Base-by-base conservation (phyloP, 2,888 invertebrate genomes). In the Euspilapteryx auroguttella region DNA sequence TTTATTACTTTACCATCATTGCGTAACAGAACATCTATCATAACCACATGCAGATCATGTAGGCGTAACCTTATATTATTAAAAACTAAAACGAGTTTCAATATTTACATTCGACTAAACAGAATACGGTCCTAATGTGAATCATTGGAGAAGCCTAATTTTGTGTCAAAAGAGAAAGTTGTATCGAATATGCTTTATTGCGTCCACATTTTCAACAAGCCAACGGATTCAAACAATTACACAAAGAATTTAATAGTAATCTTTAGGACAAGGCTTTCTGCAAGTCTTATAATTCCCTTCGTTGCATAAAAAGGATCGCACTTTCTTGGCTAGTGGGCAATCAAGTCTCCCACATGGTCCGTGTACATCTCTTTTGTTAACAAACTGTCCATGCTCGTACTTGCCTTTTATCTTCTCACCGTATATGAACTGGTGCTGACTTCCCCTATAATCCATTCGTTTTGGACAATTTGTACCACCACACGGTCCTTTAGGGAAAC, bases 401-500 rank as follows among this genome's bases (percentile, higher is more conserved):
- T 69, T 71, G 0, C 65, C 64, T 44, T 68, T 71, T 0, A 55
- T 30, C 8, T 37, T 50, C 36, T 73, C 65, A 7, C 75, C 75
- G 20, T 44, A 55, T 24, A 75, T 68, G 25, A 75, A 75, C 27
- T 65, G 63, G 36, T 75, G 73, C 30, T 75, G 68, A 34, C 66
- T 68, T 2, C 71, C 71, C 37, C 71, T 51, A 28, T 50, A 73
- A 0, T 75, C 69, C 71, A 75, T 66, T 33, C 75, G 47, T 34
- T 62, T 68, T 2, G 51, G 55, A 40, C 75, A 75, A 27, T 75
- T 75, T 0, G 68, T 71, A n/a, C 75, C 75, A 30, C 71, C 73
- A 38, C 75, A 75, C 3, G 73, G 73, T 0, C 75, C 75, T 41
- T 71, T 75, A 2, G 75, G 75, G 30, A 75, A 75, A 24, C 75